Evolutionary conservation across 2,888 invertebrate genomes (phyloP).

Genomic region (Tholera decimalis): DNA sequence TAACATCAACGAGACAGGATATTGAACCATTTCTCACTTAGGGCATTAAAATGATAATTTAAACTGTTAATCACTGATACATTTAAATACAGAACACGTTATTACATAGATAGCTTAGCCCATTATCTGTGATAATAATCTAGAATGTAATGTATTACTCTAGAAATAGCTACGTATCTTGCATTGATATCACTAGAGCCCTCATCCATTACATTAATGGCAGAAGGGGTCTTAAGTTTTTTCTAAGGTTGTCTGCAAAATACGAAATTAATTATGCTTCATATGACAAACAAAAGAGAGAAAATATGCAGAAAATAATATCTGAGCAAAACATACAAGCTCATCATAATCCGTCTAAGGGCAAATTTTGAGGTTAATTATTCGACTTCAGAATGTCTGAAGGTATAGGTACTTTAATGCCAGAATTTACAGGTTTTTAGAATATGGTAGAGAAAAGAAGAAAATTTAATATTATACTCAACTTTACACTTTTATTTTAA

Average conservation of each 20-base stretch:
- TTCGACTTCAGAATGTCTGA: too few species aligned
- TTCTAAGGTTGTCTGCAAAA: not conserved
- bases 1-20: not conserved
- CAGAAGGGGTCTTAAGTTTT: not conserved
- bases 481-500: too few species aligned
- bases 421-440: too few species aligned
- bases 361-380: too few species aligned
- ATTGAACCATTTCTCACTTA: conserved; percentile 7
- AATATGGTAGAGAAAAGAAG: too few species aligned
- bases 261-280: too few species aligned
- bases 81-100: conserved; percentile 38
- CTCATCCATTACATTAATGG: conserved; percentile 12
- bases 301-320: too few species aligned
- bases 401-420: too few species aligned
- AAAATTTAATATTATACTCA: too few species aligned
- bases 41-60: conserved; percentile 28
- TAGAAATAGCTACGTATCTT: conserved; percentile 29
- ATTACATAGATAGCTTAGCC: conserved; percentile 48
- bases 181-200: conserved; percentile 33
- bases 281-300: too few species aligned
- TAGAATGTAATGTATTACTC: conserved; percentile 43
- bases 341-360: too few species aligned
- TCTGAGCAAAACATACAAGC: too few species aligned
- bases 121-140: conserved; percentile 39
- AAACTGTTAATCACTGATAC: conserved; percentile 34